phyloP scores from a whole-genome alignment of 2,797 vertebrate species.

The Melanotaenia parkinsoni region DNA sequence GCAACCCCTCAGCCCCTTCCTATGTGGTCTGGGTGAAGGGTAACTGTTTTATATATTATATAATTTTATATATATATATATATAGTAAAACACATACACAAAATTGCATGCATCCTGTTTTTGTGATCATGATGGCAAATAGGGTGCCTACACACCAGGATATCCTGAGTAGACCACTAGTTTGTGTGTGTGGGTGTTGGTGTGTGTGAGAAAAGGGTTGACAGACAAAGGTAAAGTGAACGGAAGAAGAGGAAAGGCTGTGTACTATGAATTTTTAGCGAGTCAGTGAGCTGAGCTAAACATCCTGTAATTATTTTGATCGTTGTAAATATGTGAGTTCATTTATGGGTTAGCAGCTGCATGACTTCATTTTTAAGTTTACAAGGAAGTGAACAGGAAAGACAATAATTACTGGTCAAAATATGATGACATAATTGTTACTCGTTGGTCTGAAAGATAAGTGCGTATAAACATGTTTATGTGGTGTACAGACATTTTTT shows the following conservation, averaged over 20 bases:
- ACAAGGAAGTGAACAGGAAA: neutral
- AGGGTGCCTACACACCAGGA: constrained; percentile 63
- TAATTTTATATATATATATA: too few relatives aligned
- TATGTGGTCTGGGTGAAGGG: constrained; percentile 46
- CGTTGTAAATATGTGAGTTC: constrained; percentile 5
- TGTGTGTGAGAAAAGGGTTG: neutral
- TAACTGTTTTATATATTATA: constrained; percentile 22
- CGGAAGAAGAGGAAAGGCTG: constrained; percentile 15
- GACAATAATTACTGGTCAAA: constrained; percentile 25
- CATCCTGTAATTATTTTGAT: constrained; percentile 23
- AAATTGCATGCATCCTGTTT: constrained; percentile 61
- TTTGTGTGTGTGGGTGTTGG: neutral
- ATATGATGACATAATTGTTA: constrained; percentile 18
- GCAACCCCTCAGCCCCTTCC: constrained; percentile 62
- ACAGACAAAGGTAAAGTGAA: constrained; percentile 27
- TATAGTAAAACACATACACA: constrained; percentile 6
- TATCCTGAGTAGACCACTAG: constrained; percentile 53
- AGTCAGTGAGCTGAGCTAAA: neutral
- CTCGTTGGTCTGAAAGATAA: neutral
- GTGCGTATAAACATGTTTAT: neutral
- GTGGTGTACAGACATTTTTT: neutral
- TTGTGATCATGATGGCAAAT: constrained; percentile 51
- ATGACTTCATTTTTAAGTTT: constrained; percentile 12
- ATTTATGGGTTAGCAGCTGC: neutral
- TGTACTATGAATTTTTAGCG: constrained; percentile 11